Percentiles rank a stretch among this genome's conserved stretches.
phyloP scores from a whole-genome alignment of 2,113 vertebrate species.

The Atherinomorus stipes region DNA sequence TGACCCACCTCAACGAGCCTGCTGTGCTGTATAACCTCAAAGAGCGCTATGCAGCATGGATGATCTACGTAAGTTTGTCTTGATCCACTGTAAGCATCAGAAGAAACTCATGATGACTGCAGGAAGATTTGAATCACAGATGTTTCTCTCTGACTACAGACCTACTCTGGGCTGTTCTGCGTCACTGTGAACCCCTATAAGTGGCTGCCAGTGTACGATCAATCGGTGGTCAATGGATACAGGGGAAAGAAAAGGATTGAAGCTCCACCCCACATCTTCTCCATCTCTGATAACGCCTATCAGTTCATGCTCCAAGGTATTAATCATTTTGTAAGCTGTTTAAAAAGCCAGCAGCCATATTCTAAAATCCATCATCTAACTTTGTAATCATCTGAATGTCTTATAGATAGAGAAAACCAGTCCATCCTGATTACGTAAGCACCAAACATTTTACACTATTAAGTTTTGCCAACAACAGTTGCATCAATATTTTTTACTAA shows the following conservation, averaged over 20 bases:
- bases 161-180: slow-evolving; percentile 89
- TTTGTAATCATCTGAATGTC: slow-evolving; percentile 23
- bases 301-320: slow-evolving; percentile 81
- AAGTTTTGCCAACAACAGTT: neutral
- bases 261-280: slow-evolving; percentile 64
- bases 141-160: slow-evolving; percentile 70
- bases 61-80: slow-evolving; percentile 88
- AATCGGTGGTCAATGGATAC: slow-evolving; percentile 64
- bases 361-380: slow-evolving; percentile 2
- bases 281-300: slow-evolving; percentile 76
- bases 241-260: slow-evolving; percentile 78
- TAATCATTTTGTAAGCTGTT: slow-evolving; percentile 5
- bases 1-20: slow-evolving; percentile 85
- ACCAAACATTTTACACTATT: neutral
- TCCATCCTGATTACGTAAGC: slow-evolving; percentile 91
- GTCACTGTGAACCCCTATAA: slow-evolving; percentile 91
- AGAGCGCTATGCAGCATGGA: slow-evolving; percentile 92
- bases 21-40: slow-evolving; percentile 89
- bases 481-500: neutral
- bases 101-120: neutral
- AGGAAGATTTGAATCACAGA: neutral
- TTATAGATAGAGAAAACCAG: slow-evolving; percentile 86
- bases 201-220: slow-evolving; percentile 89
- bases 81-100: neutral
- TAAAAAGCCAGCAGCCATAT: slow-evolving; percentile 56